Conservation (phyloP, 2,113 vertebrate species). For the Panthera tigris region DNA sequence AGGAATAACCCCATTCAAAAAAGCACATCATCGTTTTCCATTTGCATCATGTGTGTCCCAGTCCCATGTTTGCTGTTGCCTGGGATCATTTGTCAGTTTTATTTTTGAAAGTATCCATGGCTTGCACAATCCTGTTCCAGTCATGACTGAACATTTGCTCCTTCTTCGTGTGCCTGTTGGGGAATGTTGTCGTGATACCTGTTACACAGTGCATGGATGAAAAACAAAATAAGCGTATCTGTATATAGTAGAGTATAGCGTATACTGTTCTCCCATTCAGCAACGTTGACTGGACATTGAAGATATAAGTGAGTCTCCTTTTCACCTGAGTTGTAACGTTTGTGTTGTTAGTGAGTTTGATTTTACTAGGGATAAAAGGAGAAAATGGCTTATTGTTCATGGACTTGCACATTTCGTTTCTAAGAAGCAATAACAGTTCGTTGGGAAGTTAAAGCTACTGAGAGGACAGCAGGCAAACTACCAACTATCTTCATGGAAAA, state of each 20-base stretch:
- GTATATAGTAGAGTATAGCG: slow-evolving; percentile 87
- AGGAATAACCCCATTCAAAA: slow-evolving; percentile 29
- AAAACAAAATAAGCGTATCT: slow-evolving; percentile 79
- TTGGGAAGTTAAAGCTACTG: slow-evolving; percentile 14
- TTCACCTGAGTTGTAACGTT: slow-evolving; percentile 79
- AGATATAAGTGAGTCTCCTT: slow-evolving; percentile 77
- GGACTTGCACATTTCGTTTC: slow-evolving; percentile 51
- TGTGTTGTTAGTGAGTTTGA: slow-evolving; percentile 36
- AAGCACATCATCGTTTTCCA: slow-evolving; percentile 58
- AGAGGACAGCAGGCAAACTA: slow-evolving; percentile 9
- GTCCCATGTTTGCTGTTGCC: slow-evolving; percentile 15
- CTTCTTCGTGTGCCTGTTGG: slow-evolving; percentile 72
- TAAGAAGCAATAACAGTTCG: slow-evolving; percentile 80
- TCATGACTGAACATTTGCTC: slow-evolving; percentile 65
- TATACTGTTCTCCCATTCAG: slow-evolving; percentile 78
- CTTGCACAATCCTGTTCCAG: slow-evolving; percentile 63
- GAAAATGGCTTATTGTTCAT: slow-evolving; percentile 68
- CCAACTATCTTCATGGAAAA: background rate
- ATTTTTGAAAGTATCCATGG: slow-evolving; percentile 64
- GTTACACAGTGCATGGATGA: slow-evolving; percentile 88
- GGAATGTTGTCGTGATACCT: slow-evolving; percentile 86
- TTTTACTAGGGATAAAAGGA: slow-evolving; percentile 58
- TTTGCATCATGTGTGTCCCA: slow-evolving; percentile 72
- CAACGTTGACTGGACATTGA: slow-evolving; percentile 81
- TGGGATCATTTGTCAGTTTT: slow-evolving; percentile 49